phyloP scores from a whole-genome alignment of 1,140 invertebrate genomes.

The Holotrichia oblita region DNA sequence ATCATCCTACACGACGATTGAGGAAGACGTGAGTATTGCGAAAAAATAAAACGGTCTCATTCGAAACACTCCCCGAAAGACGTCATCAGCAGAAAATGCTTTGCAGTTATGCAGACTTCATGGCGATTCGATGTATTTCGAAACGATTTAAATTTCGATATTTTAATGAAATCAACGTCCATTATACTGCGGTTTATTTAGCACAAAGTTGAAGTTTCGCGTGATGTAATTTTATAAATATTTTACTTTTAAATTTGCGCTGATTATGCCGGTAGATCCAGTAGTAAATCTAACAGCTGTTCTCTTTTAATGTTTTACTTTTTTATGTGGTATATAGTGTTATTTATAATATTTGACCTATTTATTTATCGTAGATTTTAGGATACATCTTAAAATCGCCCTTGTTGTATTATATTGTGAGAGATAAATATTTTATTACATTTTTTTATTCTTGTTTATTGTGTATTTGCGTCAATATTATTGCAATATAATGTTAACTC shows the following conservation, averaged over 20 bases:
- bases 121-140: constrained; percentile 15
- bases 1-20: not conserved
- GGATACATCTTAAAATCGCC: not conserved
- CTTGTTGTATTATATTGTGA: not conserved
- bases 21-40: constrained; percentile 32
- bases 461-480: not conserved
- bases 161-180: not conserved
- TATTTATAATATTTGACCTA: constrained; percentile 39
- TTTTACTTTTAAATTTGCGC: not conserved
- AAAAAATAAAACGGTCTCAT: not conserved
- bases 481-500: not conserved
- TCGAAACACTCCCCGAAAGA: constrained; percentile 35
- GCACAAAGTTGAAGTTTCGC: not conserved
- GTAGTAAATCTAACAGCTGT: constrained; percentile 30
- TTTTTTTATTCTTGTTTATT: not conserved
- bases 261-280: constrained; percentile 26
- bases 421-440: not conserved
- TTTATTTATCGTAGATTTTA: constrained; percentile 16
- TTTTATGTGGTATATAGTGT: constrained; percentile 22
- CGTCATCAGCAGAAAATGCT: constrained; percentile 37
- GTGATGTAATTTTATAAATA: constrained; percentile 10
- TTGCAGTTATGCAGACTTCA: constrained; percentile 29
- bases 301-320: constrained; percentile 18
- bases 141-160: constrained; percentile 28
- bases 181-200: not conserved